These are phyloP conservation scores for Percopsis omiscomaycus DNA, from an alignment of 2,797 vertebrate species.

Conservation along the genomic window DNA sequence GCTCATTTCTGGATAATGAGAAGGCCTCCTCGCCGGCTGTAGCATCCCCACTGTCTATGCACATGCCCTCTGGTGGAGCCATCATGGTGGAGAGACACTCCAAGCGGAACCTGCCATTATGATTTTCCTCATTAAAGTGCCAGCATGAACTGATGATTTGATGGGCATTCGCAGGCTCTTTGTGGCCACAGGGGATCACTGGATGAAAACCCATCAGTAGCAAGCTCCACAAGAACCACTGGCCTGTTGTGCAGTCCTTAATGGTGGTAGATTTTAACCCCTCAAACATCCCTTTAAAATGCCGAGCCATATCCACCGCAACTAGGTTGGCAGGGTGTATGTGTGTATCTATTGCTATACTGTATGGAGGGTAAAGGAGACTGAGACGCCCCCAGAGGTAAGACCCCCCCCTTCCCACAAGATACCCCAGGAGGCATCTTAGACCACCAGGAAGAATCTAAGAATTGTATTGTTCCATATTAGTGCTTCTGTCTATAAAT, in stretches of 20 bases:
- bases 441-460: too few species aligned
- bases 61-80: slow-evolving; percentile 45
- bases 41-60: slow-evolving; percentile 31
- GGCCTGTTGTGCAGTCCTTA: slow-evolving; percentile 49
- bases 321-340: too few species aligned
- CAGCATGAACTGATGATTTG: slow-evolving; percentile 58
- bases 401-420: too few species aligned
- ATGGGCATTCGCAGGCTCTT: slow-evolving; percentile 43
- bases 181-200: slow-evolving; percentile 29
- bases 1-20: slow-evolving; percentile 65
- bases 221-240: neutral
- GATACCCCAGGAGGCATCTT: too few species aligned
- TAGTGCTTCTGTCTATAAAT: too few species aligned
- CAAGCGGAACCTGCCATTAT: slow-evolving; percentile 54
- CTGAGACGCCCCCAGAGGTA: too few species aligned
- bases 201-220: slow-evolving; percentile 39
- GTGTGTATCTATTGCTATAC: too few species aligned
- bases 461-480: too few species aligned
- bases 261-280: slow-evolving; percentile 46
- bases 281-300: slow-evolving; percentile 36
- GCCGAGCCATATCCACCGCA: too few species aligned
- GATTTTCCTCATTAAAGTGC: slow-evolving; percentile 66
- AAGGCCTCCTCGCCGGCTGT: slow-evolving; percentile 40
- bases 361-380: too few species aligned
- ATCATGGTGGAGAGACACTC: slow-evolving; percentile 47